Evolutionary conservation across 2,797 vertebrate genomes (phyloP).

Genomic region (Cyclura pinguis): DNA sequence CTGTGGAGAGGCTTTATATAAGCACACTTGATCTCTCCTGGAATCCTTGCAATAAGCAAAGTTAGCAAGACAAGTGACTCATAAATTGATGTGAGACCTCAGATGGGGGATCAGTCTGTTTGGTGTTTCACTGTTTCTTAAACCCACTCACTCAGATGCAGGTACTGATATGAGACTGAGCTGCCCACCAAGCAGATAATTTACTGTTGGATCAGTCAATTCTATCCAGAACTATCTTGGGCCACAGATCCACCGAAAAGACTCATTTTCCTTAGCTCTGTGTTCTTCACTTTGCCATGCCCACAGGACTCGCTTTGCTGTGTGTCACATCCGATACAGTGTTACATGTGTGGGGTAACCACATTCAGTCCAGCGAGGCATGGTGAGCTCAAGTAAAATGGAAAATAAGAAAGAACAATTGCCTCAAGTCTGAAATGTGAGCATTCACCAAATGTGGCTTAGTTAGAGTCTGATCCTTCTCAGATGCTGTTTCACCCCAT

Average conservation of each 20-base stretch:
- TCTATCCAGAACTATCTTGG: conserved; percentile 22
- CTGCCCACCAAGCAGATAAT: not conserved
- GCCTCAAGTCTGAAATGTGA: conserved; percentile 35
- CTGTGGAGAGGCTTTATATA: not conserved
- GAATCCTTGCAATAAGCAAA: conserved; percentile 14
- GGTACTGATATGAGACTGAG: not conserved
- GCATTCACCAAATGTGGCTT: not conserved
- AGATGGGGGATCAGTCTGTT: conserved; percentile 20
- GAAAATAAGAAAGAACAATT: conserved; percentile 14
- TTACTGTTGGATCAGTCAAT: conserved; percentile 4
- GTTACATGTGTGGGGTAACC: conserved; percentile 28
- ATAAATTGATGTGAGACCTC: not conserved
- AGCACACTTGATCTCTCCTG: not conserved
- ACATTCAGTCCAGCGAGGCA: conserved; percentile 20
- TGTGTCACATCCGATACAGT: conserved; percentile 31
- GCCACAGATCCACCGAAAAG: not conserved
- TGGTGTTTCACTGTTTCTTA: not conserved
- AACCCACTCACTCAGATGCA: conserved; percentile 41
- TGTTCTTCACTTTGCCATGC: not conserved
- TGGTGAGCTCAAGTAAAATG: conserved; percentile 30
- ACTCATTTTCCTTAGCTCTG: not conserved
- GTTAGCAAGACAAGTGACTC: not conserved
- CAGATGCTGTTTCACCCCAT: not conserved
- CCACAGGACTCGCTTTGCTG: not conserved
- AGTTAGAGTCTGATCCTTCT: not conserved